These are phyloP conservation scores for Lithobates sylvaticus DNA, from an alignment of 2,797 vertebrate species.

Conservation along the genomic window DNA sequence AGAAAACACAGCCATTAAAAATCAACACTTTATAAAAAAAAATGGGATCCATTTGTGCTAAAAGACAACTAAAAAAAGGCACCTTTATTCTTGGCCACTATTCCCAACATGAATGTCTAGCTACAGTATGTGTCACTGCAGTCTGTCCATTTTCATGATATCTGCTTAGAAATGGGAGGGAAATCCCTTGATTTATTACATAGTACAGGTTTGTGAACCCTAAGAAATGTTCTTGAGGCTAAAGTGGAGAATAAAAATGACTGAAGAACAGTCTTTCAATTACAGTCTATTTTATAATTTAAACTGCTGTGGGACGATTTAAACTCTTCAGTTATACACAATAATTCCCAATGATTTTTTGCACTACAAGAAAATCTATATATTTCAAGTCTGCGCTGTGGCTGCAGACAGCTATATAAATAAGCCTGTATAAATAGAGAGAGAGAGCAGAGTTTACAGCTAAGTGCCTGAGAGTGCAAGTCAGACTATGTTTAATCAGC, in stretches of 20 bases:
- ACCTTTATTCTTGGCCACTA: no score
- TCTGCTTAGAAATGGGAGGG: no score
- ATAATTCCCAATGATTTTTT: background rate
- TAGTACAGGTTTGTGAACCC: no score
- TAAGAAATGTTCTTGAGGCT: no score
- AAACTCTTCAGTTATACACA: background rate
- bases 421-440: background rate
- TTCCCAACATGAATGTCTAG: no score
- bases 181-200: no score
- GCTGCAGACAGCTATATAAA: background rate
- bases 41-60: background rate
- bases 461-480: background rate
- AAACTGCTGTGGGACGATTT: no score
- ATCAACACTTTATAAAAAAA: background rate
- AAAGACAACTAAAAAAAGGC: background rate
- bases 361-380: slow-evolving; percentile 1
- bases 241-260: no score
- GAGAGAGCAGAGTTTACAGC: background rate
- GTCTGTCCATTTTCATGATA: no score
- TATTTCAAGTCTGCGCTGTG: background rate
- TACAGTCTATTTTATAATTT: no score
- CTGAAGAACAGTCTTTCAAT: no score
- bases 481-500: slow-evolving; percentile 69
- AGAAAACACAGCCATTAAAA: background rate
- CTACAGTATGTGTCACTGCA: no score